A percentile compares a stretch with the other conserved stretches of the same genome.
Conservation (phyloP, 2,888 invertebrate species). For the Drosophila anomelani region DNA sequence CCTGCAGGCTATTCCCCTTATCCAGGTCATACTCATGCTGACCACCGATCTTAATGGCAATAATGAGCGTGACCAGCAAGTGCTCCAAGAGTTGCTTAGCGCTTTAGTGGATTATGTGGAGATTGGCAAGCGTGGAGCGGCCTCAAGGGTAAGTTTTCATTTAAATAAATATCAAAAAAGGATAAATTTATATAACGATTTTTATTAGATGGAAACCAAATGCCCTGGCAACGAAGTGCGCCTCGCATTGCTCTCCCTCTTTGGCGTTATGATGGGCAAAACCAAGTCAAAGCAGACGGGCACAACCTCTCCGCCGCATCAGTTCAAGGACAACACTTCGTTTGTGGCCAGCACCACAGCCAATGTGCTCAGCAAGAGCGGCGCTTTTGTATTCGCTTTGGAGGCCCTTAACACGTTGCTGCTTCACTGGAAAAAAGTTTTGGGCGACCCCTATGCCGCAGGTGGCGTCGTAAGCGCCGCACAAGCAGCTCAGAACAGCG, state of each 20-base stretch:
- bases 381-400: slow-evolving; percentile 90
- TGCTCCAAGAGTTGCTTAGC: slow-evolving; percentile 90
- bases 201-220: slow-evolving; percentile 84
- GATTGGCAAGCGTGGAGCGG: slow-evolving; percentile 86
- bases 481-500: slow-evolving; percentile 32
- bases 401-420: slow-evolving; percentile 89
- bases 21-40: slow-evolving; percentile 96
- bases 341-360: slow-evolving; percentile 90
- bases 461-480: slow-evolving; percentile 45
- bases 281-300: slow-evolving; percentile 84
- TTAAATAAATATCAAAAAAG: neutral
- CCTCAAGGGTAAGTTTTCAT: slow-evolving; percentile 77
- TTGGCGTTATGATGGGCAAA: slow-evolving; percentile 88
- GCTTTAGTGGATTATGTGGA: slow-evolving; percentile 90
- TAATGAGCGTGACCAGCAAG: slow-evolving; percentile 91
- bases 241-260: slow-evolving; percentile 93
- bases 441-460: slow-evolving; percentile 79
- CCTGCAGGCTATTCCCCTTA: slow-evolving; percentile 94
- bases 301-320: slow-evolving; percentile 85
- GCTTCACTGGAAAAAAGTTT: slow-evolving; percentile 90
- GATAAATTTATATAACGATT: neutral
- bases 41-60: slow-evolving; percentile 95
- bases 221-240: slow-evolving; percentile 93
- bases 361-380: slow-evolving; percentile 88
- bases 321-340: slow-evolving; percentile 86